Evolutionary conservation across 2,797 vertebrate species (phyloP).

Genomic region (Channallabes apus): DNA sequence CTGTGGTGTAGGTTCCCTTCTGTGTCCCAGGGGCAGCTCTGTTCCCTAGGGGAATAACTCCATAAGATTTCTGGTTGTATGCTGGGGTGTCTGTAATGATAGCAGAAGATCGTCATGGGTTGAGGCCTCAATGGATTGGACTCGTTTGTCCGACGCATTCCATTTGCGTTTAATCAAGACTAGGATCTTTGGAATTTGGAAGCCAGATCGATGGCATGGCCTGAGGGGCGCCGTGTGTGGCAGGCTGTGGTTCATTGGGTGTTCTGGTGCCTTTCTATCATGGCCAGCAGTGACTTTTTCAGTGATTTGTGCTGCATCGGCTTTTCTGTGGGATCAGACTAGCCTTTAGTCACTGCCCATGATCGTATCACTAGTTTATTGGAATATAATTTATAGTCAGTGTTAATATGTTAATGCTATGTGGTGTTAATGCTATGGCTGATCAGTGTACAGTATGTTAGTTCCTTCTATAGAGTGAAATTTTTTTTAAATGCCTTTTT

Average conservation of each 20-base stretch:
- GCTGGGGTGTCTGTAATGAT: too few species aligned
- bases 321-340: background rate
- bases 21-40: too few species aligned
- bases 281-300: background rate
- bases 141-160: background rate
- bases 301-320: background rate
- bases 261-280: background rate
- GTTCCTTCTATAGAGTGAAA: background rate
- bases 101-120: too few species aligned
- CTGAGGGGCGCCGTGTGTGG: too few species aligned
- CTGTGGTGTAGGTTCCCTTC: too few species aligned
- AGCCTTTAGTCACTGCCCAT: too few species aligned
- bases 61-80: too few species aligned
- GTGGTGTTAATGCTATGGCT: too few species aligned
- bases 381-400: too few species aligned
- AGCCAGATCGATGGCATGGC: background rate
- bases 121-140: background rate
- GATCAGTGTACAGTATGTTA: background rate
- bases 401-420: too few species aligned
- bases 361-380: too few species aligned
- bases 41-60: too few species aligned
- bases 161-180: background rate
- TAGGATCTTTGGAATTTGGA: background rate
- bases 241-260: background rate
- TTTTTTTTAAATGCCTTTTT: background rate